Evolutionary conservation across 2,113 vertebrate genomes (phyloP).

Genomic region (Motacilla tschutschensis): DNA sequence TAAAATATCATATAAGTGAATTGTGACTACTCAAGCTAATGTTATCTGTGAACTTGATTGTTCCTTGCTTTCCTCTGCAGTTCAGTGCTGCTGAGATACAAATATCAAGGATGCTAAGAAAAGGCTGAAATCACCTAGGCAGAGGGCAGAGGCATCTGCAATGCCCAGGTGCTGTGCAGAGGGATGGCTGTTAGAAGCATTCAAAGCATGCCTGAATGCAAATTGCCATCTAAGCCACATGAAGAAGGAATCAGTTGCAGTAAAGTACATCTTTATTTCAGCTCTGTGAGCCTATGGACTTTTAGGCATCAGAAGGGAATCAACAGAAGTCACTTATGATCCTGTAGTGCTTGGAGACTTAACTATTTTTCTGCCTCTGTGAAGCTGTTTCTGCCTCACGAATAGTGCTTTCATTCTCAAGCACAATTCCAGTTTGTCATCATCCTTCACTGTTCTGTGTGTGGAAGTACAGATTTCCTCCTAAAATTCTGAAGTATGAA

Average conservation of each 20-base stretch:
- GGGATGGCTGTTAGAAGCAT: not conserved
- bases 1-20: not conserved
- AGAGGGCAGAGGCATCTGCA: not conserved
- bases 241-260: not conserved
- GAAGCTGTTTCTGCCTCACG: not conserved
- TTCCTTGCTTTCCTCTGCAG: not conserved
- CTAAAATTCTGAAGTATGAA: not conserved
- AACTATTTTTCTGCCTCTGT: not conserved
- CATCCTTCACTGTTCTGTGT: not conserved
- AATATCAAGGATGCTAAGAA: not conserved
- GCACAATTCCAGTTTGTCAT: not conserved
- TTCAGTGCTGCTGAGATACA: not conserved
- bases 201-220: not conserved
- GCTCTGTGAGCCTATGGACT: not conserved
- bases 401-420: not conserved
- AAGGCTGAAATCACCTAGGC: not conserved
- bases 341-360: not conserved
- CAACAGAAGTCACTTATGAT: not conserved
- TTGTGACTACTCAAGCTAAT: not conserved
- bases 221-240: not conserved
- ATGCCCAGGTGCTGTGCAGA: not conserved
- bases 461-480: not conserved
- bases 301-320: not conserved
- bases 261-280: not conserved
- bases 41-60: not conserved